Evolutionary conservation across 2,888 invertebrate genomes (phyloP), one percentile per base, ranked within the genome.

Genomic region (Agonopterix arenella): DNA sequence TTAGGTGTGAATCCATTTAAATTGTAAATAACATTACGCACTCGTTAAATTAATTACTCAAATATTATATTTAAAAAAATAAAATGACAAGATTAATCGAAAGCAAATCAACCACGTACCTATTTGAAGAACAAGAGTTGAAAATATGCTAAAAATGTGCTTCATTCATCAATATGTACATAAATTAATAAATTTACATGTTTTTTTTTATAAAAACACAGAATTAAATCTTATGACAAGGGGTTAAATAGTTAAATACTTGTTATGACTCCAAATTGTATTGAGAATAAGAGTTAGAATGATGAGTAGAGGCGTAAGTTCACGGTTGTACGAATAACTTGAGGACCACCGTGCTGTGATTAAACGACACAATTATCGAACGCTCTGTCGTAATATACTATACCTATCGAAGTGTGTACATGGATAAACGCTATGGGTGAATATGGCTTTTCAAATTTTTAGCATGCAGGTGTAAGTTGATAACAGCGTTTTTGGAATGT

Each of bases 1-100:
- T n/a, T n/a, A 40, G 40, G 51, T 52, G 51, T 37, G 36, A 52
- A 48, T 48, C 18, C 46, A 51, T 50, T 11, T 36, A 37, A 40
- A 49, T 10, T n/a, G n/a, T n/a, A 4, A 40, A n/a, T n/a, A 16
- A 11, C 13, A 36, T 37, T 48, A 38, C 37, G 48, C 18, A 48
- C 11, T 44, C 36, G 18, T 40, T n/a, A 9, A 40, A 40, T 40
- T 40, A 2, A 40, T 40, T 40, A 40, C 10, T n/a, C 9, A n/a
- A 28, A 40, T n/a, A 40, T n/a, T 40, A 40, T 5, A 40, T 40
- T n/a, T 9, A 40, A 28, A 40, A 38, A 38, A 40, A 40, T 40
- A 40, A 40, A 8, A 11, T 8, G 44, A 44, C 47, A 47, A 47
- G 47, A 47, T 44, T 47, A 51, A 50, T 50, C 28, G 44, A 38